Conservation (phyloP, 1,140 invertebrate species). For the Elymnias hypermnestra region DNA sequence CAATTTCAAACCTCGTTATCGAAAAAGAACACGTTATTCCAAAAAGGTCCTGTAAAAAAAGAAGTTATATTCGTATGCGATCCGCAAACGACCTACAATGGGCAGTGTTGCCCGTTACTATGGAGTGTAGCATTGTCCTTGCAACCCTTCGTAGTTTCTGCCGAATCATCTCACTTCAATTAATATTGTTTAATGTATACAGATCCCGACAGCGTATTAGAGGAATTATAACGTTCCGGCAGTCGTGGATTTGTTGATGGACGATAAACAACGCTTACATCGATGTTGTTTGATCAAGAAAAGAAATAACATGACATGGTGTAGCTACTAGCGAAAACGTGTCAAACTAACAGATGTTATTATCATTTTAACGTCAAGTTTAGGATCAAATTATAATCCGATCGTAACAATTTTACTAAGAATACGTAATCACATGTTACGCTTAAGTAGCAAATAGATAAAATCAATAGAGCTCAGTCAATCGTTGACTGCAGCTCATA, state of each 20-base stretch:
- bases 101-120: constrained; percentile 6
- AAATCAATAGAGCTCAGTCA: no score
- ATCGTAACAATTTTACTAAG: no score
- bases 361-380: no score
- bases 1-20: constrained; percentile 67
- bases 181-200: constrained; percentile 70
- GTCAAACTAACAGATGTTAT: no score
- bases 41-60: constrained; percentile 18
- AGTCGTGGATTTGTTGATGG: constrained; percentile 53
- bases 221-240: constrained; percentile 53
- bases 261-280: constrained; percentile 35
- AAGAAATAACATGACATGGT: constrained; percentile 40
- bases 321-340: not conserved
- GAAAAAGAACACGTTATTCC: constrained; percentile 23
- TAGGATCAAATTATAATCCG: no score
- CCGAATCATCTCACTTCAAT: constrained; percentile 60
- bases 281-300: constrained; percentile 7
- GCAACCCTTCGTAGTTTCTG: constrained; percentile 42
- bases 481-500: no score
- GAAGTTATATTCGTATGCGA: not conserved
- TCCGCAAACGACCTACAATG: constrained; percentile 23
- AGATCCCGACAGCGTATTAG: constrained; percentile 56
- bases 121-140: constrained; percentile 30
- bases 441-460: no score
- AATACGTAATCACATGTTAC: not conserved